phyloP scores from a whole-genome alignment of 1,140 invertebrate species.

The Cyclargus thomasi region DNA sequence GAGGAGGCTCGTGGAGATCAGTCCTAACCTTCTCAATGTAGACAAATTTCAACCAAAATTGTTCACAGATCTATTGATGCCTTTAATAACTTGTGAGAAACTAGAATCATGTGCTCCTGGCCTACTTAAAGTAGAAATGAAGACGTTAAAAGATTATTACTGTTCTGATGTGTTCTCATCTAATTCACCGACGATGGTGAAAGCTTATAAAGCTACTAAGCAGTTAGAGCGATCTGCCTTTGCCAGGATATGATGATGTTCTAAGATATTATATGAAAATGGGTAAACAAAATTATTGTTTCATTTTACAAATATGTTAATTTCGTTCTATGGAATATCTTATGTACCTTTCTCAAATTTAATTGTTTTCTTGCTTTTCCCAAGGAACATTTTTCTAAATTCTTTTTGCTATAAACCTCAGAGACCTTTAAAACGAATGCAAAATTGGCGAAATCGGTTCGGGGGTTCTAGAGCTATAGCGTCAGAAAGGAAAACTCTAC shows the following conservation, averaged over 20 bases:
- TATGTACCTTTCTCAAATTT: no score
- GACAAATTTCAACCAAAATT: constrained; percentile 45
- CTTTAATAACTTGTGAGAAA: constrained; percentile 22
- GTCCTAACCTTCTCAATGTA: constrained; percentile 45
- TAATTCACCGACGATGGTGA: constrained; percentile 58
- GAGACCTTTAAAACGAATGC: no score
- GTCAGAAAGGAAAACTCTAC: no score
- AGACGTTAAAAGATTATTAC: constrained; percentile 50
- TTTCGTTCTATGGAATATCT: no score
- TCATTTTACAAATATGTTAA: no score
- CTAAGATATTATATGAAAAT: not conserved
- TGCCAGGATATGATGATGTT: constrained; percentile 30
- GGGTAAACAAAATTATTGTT: constrained; percentile 12
- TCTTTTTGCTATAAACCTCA: no score
- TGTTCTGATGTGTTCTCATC: constrained; percentile 55
- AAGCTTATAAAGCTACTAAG: constrained; percentile 44
- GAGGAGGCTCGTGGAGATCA: constrained; percentile 47
- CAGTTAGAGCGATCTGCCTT: constrained; percentile 39
- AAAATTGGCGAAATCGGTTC: no score
- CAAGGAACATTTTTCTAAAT: no score
- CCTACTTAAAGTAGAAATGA: constrained; percentile 47
- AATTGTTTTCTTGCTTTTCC: no score
- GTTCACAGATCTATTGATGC: constrained; percentile 35
- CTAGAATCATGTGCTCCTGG: not conserved
- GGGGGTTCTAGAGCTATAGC: no score